These are phyloP conservation scores for Syndactyla subalaris DNA, from an alignment of 2,797 vertebrate genomes.

Conservation along the genomic window DNA sequence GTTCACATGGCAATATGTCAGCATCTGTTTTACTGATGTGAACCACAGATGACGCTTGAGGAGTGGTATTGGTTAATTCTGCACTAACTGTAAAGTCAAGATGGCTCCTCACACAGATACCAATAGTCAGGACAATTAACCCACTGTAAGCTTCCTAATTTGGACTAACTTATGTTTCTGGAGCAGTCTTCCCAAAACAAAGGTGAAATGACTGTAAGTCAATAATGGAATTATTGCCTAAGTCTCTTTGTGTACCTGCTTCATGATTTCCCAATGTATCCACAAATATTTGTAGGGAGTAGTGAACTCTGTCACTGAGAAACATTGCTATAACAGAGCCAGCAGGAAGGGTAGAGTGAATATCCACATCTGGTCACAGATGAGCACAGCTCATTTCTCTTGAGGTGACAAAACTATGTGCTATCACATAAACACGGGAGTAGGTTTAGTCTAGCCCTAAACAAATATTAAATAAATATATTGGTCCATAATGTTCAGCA, in stretches of 20 bases:
- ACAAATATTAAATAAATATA: conserved; percentile 36
- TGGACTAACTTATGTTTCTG: background rate
- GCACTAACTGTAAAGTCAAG: background rate
- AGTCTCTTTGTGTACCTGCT: background rate
- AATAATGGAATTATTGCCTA: background rate
- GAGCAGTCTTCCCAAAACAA: background rate
- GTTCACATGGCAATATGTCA: background rate
- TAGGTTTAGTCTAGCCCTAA: conserved; percentile 55
- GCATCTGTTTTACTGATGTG: background rate
- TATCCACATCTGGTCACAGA: conserved; percentile 24
- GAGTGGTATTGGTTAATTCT: background rate
- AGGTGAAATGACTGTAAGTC: background rate
- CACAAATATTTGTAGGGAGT: conserved; percentile 33
- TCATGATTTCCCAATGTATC: conserved; percentile 11
- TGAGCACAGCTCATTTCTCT: conserved; percentile 6
- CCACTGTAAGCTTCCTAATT: background rate
- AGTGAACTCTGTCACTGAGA: background rate
- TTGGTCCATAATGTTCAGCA: background rate
- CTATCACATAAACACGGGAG: conserved; percentile 31
- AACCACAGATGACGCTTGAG: background rate
- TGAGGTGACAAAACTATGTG: conserved; percentile 9
- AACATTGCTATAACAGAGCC: background rate
- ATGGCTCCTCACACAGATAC: background rate
- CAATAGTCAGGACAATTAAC: background rate
- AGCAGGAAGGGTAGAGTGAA: background rate